phyloP scores from a whole-genome alignment of 2,113 vertebrate genomes.

The Mormyrus lacerda region DNA sequence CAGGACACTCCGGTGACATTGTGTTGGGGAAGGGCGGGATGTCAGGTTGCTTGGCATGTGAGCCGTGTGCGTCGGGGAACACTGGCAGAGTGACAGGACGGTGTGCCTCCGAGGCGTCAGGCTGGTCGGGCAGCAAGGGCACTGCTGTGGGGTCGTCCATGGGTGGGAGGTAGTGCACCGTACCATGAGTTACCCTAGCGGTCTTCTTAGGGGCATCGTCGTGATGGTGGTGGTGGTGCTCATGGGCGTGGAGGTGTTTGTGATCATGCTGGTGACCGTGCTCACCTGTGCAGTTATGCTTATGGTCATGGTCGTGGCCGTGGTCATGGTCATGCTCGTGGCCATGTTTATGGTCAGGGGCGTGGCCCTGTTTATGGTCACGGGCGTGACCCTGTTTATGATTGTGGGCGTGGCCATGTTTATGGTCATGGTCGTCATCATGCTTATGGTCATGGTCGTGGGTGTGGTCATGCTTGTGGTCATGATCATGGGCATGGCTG shows the following conservation, averaged over 20 bases:
- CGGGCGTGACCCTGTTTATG: neutral
- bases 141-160: conserved; percentile 33
- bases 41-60: conserved; percentile 31
- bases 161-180: conserved; percentile 35
- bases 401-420: conserved; percentile 7
- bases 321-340: conserved; percentile 33
- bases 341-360: conserved; percentile 20
- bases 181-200: conserved; percentile 32
- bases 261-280: conserved; percentile 19
- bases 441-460: conserved; percentile 27
- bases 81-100: conserved; percentile 34
- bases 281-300: conserved; percentile 1
- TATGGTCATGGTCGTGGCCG: neutral
- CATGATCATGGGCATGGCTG: conserved; percentile 37
- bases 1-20: conserved; percentile 41
- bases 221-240: conserved; percentile 50
- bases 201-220: conserved; percentile 39
- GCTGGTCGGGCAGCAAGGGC: neutral
- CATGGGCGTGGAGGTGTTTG: conserved; percentile 26
- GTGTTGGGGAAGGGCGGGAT: conserved; percentile 44
- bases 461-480: conserved; percentile 11
- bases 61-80: conserved; percentile 43
- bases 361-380: conserved; percentile 14
- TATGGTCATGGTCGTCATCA: conserved; percentile 15
- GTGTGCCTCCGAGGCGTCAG: conserved; percentile 36